Evolutionary conservation across 2,797 vertebrate genomes (phyloP), one percentile per base, ranked within the genome.

Genomic region (Dendrocincla tyrannina): DNA sequence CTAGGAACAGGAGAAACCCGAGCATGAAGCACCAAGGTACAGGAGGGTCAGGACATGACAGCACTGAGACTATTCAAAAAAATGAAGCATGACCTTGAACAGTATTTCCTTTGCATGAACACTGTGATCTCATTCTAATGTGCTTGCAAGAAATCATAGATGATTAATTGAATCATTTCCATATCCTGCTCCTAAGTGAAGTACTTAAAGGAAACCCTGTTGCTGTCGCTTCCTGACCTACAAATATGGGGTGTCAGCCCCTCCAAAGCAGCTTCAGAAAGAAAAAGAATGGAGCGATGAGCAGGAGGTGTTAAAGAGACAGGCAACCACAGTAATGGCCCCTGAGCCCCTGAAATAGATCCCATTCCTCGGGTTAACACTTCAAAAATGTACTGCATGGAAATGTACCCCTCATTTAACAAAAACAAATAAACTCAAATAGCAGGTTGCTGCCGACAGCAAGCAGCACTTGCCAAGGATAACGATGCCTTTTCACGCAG

Each of bases 131-230:
- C 28, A 3, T 5, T 30, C 41, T 17, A 12, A 52, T 6, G 27
- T 4, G 50, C 62, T n/a, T 7, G 42, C 59, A 22, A 33, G 68
- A 22, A 42, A 37, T 5, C 0, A 0, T 3, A 6, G 63, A 2
- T 42, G 56, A 85, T 59, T 50, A 33, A 76, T 8, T 20, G 64
- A 35, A 30, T 44, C 30, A 1, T 56, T 52, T 37, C 72, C 69
- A 42, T 8, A 7, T 7, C 44, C 82, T 35, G 23, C 53, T 63
- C 49, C 32, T 4, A 16, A 68, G 64, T 1, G 7, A 7, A 41
- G 18, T 2, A 5, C 81, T 56, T 7, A 5, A 22, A 59, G 52
- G 42, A 46, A 56, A 33, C 12, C 0, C 3, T 15, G 11, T 4
- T 56, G 35, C 53, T 76, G 24, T 2, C 19, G 56, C 59, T 91